Conservation (phyloP, 2,888 invertebrate genomes). For the Protophormia terraenovae region DNA sequence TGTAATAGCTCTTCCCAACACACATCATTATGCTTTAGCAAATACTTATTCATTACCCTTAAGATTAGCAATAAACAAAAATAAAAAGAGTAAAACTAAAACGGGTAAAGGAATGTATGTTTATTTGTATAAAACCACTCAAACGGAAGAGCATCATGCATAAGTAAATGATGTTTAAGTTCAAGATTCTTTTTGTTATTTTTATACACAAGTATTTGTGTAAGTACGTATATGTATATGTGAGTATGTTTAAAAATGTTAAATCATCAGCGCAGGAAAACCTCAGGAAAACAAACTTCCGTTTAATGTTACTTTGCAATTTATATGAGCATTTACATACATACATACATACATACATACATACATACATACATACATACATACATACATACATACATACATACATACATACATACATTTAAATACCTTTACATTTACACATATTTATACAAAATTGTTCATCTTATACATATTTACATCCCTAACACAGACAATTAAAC, state of each 20-base stretch:
- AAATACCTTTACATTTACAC: no score
- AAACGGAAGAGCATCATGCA: background rate
- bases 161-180: constrained; percentile 3
- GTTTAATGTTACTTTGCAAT: background rate
- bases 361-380: background rate
- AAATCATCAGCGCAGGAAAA: constrained; percentile 17
- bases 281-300: constrained; percentile 37
- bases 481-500: background rate
- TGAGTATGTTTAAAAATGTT: background rate
- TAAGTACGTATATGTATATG: background rate
- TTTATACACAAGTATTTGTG: background rate
- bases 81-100: background rate
- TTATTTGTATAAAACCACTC: background rate
- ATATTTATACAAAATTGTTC: background rate
- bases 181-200: background rate
- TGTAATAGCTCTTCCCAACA: background rate
- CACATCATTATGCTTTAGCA: background rate
- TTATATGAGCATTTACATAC: background rate
- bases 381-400: background rate
- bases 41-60: background rate
- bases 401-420: background rate
- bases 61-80: background rate
- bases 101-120: background rate
- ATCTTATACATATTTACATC: background rate
- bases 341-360: background rate